Conservation (phyloP, 2,888 invertebrate species). For the Bombyx huttoni region DNA sequence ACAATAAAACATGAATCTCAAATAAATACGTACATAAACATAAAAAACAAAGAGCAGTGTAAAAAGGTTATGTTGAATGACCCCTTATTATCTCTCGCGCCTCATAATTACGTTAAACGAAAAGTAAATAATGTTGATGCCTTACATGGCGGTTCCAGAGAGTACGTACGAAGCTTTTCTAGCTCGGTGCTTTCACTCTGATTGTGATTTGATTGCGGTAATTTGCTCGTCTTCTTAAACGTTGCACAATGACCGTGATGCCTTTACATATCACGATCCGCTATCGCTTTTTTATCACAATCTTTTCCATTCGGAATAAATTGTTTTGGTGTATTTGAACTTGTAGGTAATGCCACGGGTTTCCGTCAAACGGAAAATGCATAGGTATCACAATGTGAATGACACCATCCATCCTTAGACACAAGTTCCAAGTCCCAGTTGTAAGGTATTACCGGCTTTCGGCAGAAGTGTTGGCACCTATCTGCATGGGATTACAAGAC, state of each 20-base stretch:
- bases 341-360: constrained; percentile 7
- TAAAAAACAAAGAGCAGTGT: not conserved
- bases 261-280: constrained; percentile 29
- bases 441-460: no score
- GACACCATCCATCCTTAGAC: no score
- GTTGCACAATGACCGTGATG: constrained; percentile 25
- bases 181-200: constrained; percentile 48
- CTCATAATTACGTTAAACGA: not conserved
- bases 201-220: constrained; percentile 61
- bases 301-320: constrained; percentile 36
- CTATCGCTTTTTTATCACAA: constrained; percentile 34
- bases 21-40: not conserved
- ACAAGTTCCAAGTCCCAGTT: no score
- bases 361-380: not conserved
- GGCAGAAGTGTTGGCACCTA: no score
- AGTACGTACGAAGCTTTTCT: not conserved
- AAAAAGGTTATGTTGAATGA: not conserved
- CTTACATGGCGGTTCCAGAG: not conserved
- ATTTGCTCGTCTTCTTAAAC: constrained; percentile 52
- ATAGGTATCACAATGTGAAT: no score
- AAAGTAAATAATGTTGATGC: not conserved
- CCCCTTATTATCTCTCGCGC: not conserved
- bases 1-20: no score
- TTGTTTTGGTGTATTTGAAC: constrained; percentile 24
- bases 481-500: no score